Evolutionary conservation across 2,113 vertebrate genomes (phyloP).

Genomic region (Saguinus midas): DNA sequence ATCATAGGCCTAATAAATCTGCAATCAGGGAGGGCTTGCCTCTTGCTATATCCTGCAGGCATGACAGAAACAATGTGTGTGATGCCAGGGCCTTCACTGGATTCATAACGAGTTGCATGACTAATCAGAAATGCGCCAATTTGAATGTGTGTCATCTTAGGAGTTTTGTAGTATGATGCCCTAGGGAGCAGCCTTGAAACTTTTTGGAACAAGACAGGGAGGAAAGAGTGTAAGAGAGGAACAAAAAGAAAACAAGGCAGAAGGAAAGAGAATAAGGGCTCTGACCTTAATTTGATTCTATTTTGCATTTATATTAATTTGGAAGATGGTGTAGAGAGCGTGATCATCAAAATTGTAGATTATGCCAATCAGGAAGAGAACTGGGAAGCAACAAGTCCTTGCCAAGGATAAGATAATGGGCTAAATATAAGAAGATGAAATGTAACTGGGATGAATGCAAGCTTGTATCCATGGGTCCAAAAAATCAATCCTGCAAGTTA

Average conservation of each 20-base stretch:
- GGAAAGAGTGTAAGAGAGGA: background rate
- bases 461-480: constrained; percentile 20
- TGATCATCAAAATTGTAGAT: background rate
- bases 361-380: background rate
- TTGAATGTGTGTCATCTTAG: background rate
- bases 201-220: background rate
- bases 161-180: background rate
- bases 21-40: background rate
- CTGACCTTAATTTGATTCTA: background rate
- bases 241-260: background rate
- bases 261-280: background rate
- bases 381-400: background rate
- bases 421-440: constrained; percentile 54
- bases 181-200: background rate
- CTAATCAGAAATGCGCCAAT: background rate
- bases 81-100: background rate
- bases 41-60: background rate
- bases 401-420: background rate
- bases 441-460: constrained; percentile 30
- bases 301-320: background rate
- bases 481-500: constrained; percentile 62
- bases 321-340: background rate
- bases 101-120: background rate
- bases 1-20: background rate
- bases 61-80: background rate